Conservation (phyloP, 2,888 invertebrate species). For the Drosophila parthenogenetica region DNA sequence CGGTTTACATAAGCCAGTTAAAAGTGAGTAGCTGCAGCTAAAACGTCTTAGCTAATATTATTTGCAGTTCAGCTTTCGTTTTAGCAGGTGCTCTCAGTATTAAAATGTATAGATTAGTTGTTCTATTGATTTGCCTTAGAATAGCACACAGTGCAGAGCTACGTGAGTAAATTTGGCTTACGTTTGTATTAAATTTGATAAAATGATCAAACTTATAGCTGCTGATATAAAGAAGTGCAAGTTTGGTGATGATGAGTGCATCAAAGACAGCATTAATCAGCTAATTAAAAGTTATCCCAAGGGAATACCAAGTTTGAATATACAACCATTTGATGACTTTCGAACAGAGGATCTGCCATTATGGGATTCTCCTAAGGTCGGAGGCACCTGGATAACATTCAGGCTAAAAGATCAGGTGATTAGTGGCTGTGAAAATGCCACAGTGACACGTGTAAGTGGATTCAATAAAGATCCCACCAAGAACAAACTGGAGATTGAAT, state of each 20-base stretch:
- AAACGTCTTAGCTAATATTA: neutral
- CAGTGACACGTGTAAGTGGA: conserved; percentile 31
- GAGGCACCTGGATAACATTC: conserved; percentile 21
- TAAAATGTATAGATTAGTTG: conserved; percentile 7
- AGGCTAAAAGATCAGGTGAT: conserved; percentile 14
- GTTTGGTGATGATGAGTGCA: conserved; percentile 41
- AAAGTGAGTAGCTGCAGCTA: too few relatives aligned
- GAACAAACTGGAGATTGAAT: conserved; percentile 13
- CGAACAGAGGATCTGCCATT: conserved; percentile 18
- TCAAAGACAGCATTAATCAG: conserved; percentile 34
- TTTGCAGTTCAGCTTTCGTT: conserved; percentile 3
- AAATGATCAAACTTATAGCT: conserved; percentile 15
- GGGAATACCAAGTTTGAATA: conserved; percentile 26
- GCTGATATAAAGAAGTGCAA: conserved; percentile 36
- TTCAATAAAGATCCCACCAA: conserved; percentile 39
- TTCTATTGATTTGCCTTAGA: conserved; percentile 3
- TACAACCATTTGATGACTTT: conserved; percentile 27
- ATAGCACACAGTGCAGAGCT: neutral
- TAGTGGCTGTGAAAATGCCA: conserved; percentile 41
- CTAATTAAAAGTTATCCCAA: conserved; percentile 31
- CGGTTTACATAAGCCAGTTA: too few relatives aligned
- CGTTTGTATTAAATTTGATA: neutral
- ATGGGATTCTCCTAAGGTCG: conserved; percentile 15
- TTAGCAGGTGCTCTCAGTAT: conserved; percentile 5
- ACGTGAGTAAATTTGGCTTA: conserved; percentile 12